Base-by-base conservation (phyloP, 2,113 vertebrate species). In the Hystrix cristata region DNA sequence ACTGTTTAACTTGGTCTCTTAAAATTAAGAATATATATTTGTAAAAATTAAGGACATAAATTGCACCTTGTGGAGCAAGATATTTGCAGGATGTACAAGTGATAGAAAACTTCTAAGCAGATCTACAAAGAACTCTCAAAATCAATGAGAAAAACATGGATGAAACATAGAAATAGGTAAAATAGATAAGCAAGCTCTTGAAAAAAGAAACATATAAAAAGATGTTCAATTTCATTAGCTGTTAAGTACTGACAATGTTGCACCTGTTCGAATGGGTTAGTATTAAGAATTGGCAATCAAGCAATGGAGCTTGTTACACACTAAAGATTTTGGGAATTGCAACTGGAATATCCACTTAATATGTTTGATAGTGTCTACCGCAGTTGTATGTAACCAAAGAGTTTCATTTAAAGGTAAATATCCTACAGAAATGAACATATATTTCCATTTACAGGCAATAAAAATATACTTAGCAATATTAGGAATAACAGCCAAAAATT, bases 191-290 rank as follows among this genome's bases (percentile, higher is more conserved):
- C 2, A 86, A 4, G 6, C 15, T 85, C 27, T 71, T 69, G 25
- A 15, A 60, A 86, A 94, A 89, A 82, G 78, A 95, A 91, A 4
- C 59, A 48, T 46, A 25, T 59, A 64, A 57, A 81, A 67, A 76
- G 11, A 9, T 16, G 59, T 16, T 83, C n/a, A n/a, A 60, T 80
- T n/a, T 85, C 48, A 84, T 60, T 60, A 65, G 5, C 79, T 94
- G 64, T 87, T n/a, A 76, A 87, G 19, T 14, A 53, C 46, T 14
- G 27, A 80, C 10, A 71, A 34, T n/a, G 16, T 84, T 55, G 11
- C 3, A 60, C 6, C 15, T 91, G 48, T 31, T 7, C 64, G 23
- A 38, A n/a, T 38, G 38, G 38, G 38, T 55, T 19, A 12, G 27
- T 87, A n/a, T 79, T 51, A 90, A 79, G 16, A 80, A 38, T 10